Evolutionary conservation across 2,113 vertebrate genomes (phyloP).

Genomic region (Phoenicopterus ruber): DNA sequence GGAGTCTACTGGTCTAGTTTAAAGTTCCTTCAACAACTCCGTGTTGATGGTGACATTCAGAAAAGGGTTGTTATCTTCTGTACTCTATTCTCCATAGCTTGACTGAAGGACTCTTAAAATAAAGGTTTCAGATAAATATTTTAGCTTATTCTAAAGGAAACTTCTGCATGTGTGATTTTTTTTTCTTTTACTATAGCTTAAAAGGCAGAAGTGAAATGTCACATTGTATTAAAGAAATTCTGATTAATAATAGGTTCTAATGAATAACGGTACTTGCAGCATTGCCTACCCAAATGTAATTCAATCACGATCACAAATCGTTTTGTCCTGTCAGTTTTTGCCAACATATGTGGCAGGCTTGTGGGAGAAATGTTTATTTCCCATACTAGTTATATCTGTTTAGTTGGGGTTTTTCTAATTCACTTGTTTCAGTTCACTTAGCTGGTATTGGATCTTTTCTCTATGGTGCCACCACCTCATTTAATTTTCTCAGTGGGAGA

Average conservation of each 20-base stretch:
- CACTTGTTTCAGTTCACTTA: background rate
- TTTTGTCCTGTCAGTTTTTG: conserved; percentile 23
- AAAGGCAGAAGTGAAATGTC: background rate
- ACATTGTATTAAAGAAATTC: background rate
- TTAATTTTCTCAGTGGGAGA: conserved; percentile 39
- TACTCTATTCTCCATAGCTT: background rate
- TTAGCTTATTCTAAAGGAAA: background rate
- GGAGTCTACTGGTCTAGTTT: background rate
- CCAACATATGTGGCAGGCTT: background rate
- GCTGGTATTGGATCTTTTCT: conserved; percentile 34
- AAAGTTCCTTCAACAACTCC: background rate
- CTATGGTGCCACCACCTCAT: background rate
- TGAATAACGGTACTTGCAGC: background rate
- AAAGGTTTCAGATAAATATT: background rate
- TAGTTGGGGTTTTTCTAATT: background rate
- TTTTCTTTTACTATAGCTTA: background rate
- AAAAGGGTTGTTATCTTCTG: background rate
- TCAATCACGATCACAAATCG: background rate
- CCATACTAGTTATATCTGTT: background rate
- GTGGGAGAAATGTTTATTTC: background rate
- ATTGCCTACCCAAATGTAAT: background rate
- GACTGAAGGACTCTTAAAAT: background rate
- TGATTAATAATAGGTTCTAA: background rate
- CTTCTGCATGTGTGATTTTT: background rate
- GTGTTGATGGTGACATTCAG: background rate